A percentile compares a stretch with the other conserved stretches of the same genome.
phyloP scores from a whole-genome alignment of 2,888 invertebrate genomes.

The Chelonus formosanus region DNA sequence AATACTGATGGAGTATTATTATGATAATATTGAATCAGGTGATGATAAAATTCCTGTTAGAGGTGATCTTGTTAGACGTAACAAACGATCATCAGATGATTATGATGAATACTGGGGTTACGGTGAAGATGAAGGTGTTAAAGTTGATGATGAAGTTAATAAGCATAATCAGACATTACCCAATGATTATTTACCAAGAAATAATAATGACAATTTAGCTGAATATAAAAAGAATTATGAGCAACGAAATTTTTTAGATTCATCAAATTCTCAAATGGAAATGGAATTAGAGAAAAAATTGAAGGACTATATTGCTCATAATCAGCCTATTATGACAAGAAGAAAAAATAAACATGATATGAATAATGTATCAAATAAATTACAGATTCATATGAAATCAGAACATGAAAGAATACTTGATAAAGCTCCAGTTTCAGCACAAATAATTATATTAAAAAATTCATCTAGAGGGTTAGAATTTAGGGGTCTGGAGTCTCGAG shows the following conservation, averaged over 20 bases:
- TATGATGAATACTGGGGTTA: slow-evolving; percentile 53
- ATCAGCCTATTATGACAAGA: slow-evolving; percentile 44
- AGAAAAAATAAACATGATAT: slow-evolving; percentile 15
- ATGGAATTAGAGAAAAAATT: slow-evolving; percentile 37
- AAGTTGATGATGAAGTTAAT: slow-evolving; percentile 42
- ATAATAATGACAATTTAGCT: slow-evolving; percentile 30
- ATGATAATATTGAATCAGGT: slow-evolving; percentile 18
- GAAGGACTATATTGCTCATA: slow-evolving; percentile 46
- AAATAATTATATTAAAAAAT: slow-evolving; percentile 47
- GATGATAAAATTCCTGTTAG: slow-evolving; percentile 50
- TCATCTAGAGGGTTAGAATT: slow-evolving; percentile 18
- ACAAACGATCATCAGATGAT: slow-evolving; percentile 1
- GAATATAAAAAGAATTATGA: slow-evolving; percentile 41
- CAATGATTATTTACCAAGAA: slow-evolving; percentile 10
- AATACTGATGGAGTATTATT: slow-evolving; percentile 34
- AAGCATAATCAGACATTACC: slow-evolving; percentile 1
- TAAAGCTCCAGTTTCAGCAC: slow-evolving; percentile 53
- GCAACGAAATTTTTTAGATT: slow-evolving; percentile 25
- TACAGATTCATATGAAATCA: not conserved
- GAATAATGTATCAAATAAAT: too few relatives aligned
- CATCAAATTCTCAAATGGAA: slow-evolving; percentile 13
- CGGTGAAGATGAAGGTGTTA: slow-evolving; percentile 52
- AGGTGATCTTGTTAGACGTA: slow-evolving; percentile 50
- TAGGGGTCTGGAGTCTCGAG: slow-evolving; percentile 33
- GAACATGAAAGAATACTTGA: slow-evolving; percentile 47